Evolutionary conservation across 1,140 invertebrate genomes (phyloP), one percentile per base, ranked within the genome.

Genomic region (Acromyrmex heyeri): DNA sequence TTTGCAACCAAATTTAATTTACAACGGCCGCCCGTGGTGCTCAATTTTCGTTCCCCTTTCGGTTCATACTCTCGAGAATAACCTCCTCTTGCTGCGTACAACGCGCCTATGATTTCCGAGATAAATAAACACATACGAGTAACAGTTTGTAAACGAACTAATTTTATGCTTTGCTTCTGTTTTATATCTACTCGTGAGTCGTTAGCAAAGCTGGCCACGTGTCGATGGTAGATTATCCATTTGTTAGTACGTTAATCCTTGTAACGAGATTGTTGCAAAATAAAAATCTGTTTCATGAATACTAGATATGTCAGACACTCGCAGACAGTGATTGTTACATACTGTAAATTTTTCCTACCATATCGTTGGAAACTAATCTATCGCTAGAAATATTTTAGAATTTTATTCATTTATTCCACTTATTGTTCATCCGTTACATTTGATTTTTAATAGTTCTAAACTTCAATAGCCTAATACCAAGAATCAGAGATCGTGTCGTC

Each of bases 1-100:
- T 92, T 87, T 75, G 73, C 88, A 87, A 87, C 85, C 81, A 86
- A 91, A 93, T 92, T 93, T 92, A 88, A 93, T 93, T 93, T 93
- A 91, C 89, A 92, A 88, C 83, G 86, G 62, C 88, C 91, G 76
- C 91, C 85, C 88, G 85, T 53, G 79, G 79, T 83, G 82, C 85
- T 88, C 88, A 90, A 88, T 87, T 91, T 89, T 91, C 88, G 27
- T 73, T 86, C 86, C 62, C 61, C 82, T 30, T 55, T 44, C 18
- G 18, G 70, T 70, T 55, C 69, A 61, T 73, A 27, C 72, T 90
- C 79, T 59, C 69, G 53, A 55, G 70, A 89, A 81, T 70, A 55
- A 61, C 53, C 73, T 72, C 61, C 73, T 69, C 70, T 89, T 64
- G 55, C 73, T 65, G 18, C 59, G 53, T 72, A 27, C 34, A 53